Conservation (phyloP, 2,113 vertebrate species). For the Dromaius novaehollandiae region DNA sequence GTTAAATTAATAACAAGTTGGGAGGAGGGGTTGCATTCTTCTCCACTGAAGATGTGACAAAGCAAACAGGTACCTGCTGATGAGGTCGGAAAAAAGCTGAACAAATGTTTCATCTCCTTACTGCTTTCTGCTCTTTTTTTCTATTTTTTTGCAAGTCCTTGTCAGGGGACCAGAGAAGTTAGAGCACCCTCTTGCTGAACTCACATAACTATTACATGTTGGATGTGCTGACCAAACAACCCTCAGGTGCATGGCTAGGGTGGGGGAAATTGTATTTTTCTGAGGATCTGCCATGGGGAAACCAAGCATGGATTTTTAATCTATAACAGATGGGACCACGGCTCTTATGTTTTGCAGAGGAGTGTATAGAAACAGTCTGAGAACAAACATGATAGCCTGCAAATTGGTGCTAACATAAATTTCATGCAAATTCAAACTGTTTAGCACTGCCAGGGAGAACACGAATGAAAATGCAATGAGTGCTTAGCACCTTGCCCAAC, state of each 20-base stretch:
- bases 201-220: background rate
- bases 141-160: background rate
- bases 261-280: slow-evolving; percentile 25
- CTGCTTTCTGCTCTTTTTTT: background rate
- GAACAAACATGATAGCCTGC: background rate
- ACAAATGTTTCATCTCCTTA: background rate
- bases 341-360: background rate
- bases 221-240: slow-evolving; percentile 8
- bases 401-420: background rate
- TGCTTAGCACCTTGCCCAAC: background rate
- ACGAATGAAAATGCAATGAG: background rate
- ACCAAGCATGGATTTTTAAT: slow-evolving; percentile 24
- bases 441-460: background rate
- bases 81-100: background rate
- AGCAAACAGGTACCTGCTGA: background rate
- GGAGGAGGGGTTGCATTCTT: background rate
- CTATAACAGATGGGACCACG: slow-evolving; percentile 22
- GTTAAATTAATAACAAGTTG: background rate
- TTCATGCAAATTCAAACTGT: background rate
- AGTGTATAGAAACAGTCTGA: background rate
- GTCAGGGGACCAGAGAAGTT: background rate
- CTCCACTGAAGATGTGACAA: background rate
- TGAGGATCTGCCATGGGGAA: slow-evolving; percentile 21
- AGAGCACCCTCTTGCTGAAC: background rate
- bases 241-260: slow-evolving; percentile 16